Evolutionary conservation across 2,113 vertebrate genomes (phyloP), one percentile per base, ranked within the genome.

Genomic region (Oreochromis spilurus): DNA sequence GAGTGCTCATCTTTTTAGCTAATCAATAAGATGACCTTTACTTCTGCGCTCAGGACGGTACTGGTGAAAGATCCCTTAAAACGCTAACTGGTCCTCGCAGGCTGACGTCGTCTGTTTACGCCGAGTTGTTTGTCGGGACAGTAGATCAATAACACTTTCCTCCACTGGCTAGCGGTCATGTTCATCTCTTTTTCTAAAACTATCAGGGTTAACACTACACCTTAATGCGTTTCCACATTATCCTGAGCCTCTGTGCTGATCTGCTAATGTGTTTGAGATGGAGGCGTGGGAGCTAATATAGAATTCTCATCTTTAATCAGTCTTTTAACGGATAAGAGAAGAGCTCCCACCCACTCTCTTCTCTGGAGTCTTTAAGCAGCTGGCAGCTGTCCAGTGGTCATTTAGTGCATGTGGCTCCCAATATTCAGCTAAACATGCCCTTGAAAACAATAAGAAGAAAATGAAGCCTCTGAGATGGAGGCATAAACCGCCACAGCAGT

Each of bases 211-310:
- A 29, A 80, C 72, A 48, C 81, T 70, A 3, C 80, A 84, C 75
- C 52, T 45, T 79, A 60, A 86, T 89, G 90, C 75, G n/a, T 87
- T 92, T 60, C 87, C n/a, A 13, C 84, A 86, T 93, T 52, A 80
- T 83, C 82, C 31, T 1, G 11, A 70, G 55, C 77, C 81, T 29
- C 12, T 2, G 48, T 55, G 53, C 50, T 53, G 36, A 85, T 50
- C 60, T 75, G 79, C 70, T 86, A 87, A 87, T 91, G 86, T 62
- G 79, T 85, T 48, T 79, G 81, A 85, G 85, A 70, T 80, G 75
- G 67, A 85, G 89, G 87, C 2, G 9, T 9, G 9, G 90, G 81
- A 82, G 62, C 79, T 87, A 78, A 91, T 91, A 87, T 85, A 92
- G 40, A 62, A 3, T 24, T 38, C 79, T 83, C n/a, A 10, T 84